Conservation (phyloP, 37 sponge, comb jelly and placozoan species). For the Mnemiopsis leidyi region DNA sequence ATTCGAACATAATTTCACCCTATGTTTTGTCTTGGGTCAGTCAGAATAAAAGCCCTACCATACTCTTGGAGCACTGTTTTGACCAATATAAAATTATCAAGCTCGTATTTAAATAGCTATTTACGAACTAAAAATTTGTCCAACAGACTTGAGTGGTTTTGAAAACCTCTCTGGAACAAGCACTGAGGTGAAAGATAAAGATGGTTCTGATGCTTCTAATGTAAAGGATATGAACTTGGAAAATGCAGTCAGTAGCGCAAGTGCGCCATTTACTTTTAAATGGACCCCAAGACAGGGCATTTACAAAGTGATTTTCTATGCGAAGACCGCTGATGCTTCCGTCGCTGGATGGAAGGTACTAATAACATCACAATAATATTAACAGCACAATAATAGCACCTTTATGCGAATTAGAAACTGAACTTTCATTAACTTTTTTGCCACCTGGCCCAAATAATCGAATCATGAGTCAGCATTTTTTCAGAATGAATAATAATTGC, state of each 20-base stretch:
- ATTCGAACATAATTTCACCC: too few relatives aligned
- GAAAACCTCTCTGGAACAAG: neutral
- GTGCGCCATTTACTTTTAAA: neutral
- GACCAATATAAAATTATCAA: too few relatives aligned
- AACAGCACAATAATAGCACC: neutral
- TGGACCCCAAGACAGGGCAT: neutral
- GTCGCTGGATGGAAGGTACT: slow-evolving; percentile 32
- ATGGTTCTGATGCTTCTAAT: neutral
- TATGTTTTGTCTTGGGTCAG: too few relatives aligned
- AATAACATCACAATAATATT: neutral
- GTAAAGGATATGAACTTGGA: slow-evolving; percentile 16
- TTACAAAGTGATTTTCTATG: slow-evolving; percentile 23
- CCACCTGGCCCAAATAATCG: too few relatives aligned
- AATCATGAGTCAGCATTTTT: too few relatives aligned
- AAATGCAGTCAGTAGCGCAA: neutral
- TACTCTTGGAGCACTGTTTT: too few relatives aligned
- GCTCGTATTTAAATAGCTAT: too few relatives aligned
- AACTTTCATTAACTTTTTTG: too few relatives aligned
- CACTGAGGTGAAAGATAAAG: neutral
- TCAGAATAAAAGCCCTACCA: too few relatives aligned
- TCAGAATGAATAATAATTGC: too few relatives aligned
- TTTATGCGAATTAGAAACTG: too few relatives aligned
- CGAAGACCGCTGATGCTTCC: neutral
- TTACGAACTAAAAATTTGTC: neutral
- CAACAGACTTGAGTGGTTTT: neutral